phyloP scores from a whole-genome alignment of 2,113 vertebrate genomes.

The Muntiacus reevesi region DNA sequence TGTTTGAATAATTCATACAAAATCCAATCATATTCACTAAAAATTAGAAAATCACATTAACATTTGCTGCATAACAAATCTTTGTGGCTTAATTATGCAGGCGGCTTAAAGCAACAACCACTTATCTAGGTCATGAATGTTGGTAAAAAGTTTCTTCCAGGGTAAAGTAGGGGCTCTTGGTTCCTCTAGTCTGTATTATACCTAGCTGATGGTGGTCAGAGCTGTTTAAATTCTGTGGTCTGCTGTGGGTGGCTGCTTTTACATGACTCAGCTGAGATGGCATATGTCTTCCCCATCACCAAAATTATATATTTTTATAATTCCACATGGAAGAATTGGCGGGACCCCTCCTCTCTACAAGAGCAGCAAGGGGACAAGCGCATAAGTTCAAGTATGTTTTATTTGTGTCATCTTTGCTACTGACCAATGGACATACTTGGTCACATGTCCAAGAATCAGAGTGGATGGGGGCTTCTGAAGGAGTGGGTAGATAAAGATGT shows the following conservation, averaged over 20 bases:
- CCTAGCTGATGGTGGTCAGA: neutral
- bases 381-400: neutral
- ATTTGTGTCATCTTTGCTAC: neutral
- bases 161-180: neutral
- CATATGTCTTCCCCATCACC: neutral
- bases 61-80: neutral
- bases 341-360: neutral
- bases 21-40: neutral
- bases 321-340: neutral
- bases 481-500: fast-evolving
- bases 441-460: neutral
- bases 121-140: neutral
- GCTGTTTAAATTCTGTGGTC: neutral
- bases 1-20: neutral
- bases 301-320: neutral
- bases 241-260: neutral
- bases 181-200: neutral
- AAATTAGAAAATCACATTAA: neutral
- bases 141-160: neutral
- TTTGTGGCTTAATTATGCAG: neutral
- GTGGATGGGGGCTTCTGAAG: neutral
- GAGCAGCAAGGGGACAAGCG: neutral
- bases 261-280: neutral
- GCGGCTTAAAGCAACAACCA: neutral
- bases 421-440: neutral